Evolutionary conservation across 2,888 invertebrate genomes (phyloP), one percentile per base, ranked within the genome.

Genomic region (Torymus tubicola): DNA sequence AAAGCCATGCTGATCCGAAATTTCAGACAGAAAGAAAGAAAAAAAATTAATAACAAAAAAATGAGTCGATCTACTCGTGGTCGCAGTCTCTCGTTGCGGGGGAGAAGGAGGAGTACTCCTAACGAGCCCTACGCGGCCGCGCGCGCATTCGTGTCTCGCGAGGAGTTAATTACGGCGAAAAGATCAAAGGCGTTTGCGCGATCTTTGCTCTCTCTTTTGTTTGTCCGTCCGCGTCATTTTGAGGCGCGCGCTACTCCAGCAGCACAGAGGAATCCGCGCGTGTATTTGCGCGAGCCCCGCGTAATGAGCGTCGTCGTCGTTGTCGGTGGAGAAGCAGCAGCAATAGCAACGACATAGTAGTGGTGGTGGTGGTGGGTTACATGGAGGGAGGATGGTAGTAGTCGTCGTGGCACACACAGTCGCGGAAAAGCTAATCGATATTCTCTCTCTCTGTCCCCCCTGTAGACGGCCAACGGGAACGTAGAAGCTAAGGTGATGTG

Each of bases 401-500:
- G 42, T 42, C 10, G 42, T 42, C 42, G 42, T 42, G 42, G 42
- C 42, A 42, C 42, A 42, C 42, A 42, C 42, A 50, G 52, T 53
- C 21, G 50, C 14, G 68, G 68, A 70, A 82, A 79, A 79, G 42
- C 68, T 81, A 79, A 83, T 81, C 79, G 65, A 81, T 75, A 77
- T 42, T 65, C 21, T 63, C 31, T n/a, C 24, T 31, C 58, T 64
- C 42, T 42, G 8, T 53, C 50, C 24, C 50, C 50, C 55, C 55
- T 84, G 80, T 91, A 95, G 96, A 99, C 98, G 88, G 95, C 97
- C 88, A 97, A 96, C 91, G 99, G 99, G 87, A 99, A 98, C 93
- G 99, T 99, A 87, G 99, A 99, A 92, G 99, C 99, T 86, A 99
- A 99, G 93, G 98, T 99, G 91, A 98, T 99, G 97, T 99, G 99